Conservation (phyloP, 2,888 invertebrate species). For the Falcaria lacertinaria region DNA sequence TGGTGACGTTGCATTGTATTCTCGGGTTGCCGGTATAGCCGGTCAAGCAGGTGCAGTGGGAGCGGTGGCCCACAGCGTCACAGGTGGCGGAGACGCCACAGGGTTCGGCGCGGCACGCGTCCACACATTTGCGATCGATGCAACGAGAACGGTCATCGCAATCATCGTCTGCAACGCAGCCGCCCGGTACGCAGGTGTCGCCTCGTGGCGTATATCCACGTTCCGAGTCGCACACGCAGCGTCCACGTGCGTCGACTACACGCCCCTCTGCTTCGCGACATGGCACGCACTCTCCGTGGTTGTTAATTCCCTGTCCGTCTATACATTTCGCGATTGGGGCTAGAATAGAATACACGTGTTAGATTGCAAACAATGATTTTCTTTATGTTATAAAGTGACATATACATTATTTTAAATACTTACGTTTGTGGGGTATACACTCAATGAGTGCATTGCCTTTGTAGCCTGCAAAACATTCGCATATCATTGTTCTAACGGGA, state of each 20-base stretch:
- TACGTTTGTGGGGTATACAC: constrained; percentile 86
- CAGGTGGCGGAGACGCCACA: constrained; percentile 90
- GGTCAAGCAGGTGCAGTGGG: constrained; percentile 87
- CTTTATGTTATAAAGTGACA: too few species aligned
- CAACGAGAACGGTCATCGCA: constrained; percentile 89
- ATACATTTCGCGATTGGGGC: constrained; percentile 84
- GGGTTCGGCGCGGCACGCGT: constrained; percentile 86
- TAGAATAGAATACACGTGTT: constrained; percentile 15
- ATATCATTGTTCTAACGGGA: constrained; percentile 93
- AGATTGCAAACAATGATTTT: too few species aligned
- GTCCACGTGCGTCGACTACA: constrained; percentile 86
- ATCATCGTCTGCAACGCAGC: constrained; percentile 85
- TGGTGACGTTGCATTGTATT: constrained; percentile 82
- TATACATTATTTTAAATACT: too few species aligned
- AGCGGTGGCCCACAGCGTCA: constrained; percentile 87
- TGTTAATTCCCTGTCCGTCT: constrained; percentile 86
- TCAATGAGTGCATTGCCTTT: constrained; percentile 92
- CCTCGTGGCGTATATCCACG: constrained; percentile 89
- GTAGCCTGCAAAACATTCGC: constrained; percentile 91
- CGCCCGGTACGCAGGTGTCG: constrained; percentile 87
- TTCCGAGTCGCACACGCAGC: constrained; percentile 89
- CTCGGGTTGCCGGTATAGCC: constrained; percentile 89
- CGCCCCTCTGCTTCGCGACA: constrained; percentile 86
- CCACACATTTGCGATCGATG: constrained; percentile 87
- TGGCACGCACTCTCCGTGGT: constrained; percentile 87